Conservation (phyloP, 2,797 vertebrate genomes). For the Remorina albescens region DNA sequence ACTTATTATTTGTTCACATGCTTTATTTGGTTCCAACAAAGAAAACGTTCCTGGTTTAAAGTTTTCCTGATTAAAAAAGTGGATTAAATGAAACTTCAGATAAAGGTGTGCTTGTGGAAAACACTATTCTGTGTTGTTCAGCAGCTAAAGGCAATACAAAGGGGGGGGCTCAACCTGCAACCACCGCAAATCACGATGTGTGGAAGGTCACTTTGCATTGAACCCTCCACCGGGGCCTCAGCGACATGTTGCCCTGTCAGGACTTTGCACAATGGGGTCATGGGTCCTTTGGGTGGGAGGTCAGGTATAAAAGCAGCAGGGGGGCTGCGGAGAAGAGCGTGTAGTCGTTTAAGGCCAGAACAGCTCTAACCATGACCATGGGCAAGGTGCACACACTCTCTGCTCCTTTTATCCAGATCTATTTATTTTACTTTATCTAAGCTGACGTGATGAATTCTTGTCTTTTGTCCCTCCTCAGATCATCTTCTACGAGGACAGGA, state of each 20-base stretch:
- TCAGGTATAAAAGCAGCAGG: slow-evolving; percentile 80
- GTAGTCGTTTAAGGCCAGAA: slow-evolving; percentile 58
- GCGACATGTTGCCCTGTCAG: slow-evolving; percentile 82
- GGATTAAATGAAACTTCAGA: background rate
- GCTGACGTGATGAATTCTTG: too few species aligned
- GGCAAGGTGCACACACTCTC: slow-evolving; percentile 72
- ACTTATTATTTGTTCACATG: background rate
- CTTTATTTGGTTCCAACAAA: background rate
- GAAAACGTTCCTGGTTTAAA: background rate
- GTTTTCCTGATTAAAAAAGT: background rate
- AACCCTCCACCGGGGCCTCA: slow-evolving; percentile 61
- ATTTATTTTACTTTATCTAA: too few species aligned
- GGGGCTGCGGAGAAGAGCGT: slow-evolving; percentile 51
- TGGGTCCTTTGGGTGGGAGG: slow-evolving; percentile 59
- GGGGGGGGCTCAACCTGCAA: slow-evolving; percentile 76
- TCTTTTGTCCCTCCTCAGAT: slow-evolving; percentile 72
- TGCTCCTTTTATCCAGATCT: background rate
- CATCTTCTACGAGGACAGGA: slow-evolving; percentile 85
- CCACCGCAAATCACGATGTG: slow-evolving; percentile 68
- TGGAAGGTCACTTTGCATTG: slow-evolving; percentile 75
- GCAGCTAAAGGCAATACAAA: slow-evolving; percentile 60
- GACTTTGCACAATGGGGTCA: slow-evolving; percentile 81
- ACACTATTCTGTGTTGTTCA: slow-evolving; percentile 57
- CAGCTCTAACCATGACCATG: slow-evolving; percentile 75
- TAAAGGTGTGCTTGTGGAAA: slow-evolving; percentile 52